Evolutionary conservation across 2,797 vertebrate genomes (phyloP), one percentile per base, ranked within the genome.

Genomic region (Iguana delicatissima): DNA sequence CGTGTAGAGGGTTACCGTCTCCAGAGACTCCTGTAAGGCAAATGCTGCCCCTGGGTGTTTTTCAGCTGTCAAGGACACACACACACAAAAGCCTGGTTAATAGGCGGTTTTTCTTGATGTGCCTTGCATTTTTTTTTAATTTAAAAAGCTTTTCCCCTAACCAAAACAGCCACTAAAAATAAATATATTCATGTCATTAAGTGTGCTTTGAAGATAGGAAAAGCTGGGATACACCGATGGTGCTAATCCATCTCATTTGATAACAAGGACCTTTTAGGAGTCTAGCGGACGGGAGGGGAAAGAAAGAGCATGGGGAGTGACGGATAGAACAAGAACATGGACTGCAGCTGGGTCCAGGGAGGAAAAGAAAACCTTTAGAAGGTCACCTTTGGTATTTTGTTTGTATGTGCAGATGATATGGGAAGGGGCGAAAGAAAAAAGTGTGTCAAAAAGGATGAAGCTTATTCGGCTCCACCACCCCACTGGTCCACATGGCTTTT

Each of bases 1-100:
- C 35, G 98, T 98, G 0, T 99, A 97, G 74, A 98, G 96, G 88
- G 98, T 97, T 38, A 98, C 97, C 0, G 38, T 95, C 92, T 98
- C 97, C 91, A 98, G 97, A 85, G 97, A 0, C 91, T 7, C 1
- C 38, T 1, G 42, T 29, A 13, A 0, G 83, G 91, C 14, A 84
- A 67, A 64, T 80, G 92, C 83, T 97, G 97, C 1, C 94, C 94
- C 29, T 91, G 76, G 72, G 90, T 13, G 29, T 93, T 96, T 92
- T 98, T 99, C 62, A 99, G 95, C 99, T 99, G 91, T 8, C 0
- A 24, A 2, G 74, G 32, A 55, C 32, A 9, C 4, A 24, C 1
- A 32, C 24, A 32, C 24, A 32, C 0, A 62, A 52, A 1, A 0
- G 7, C 29, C 0, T 1, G 3, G 80, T 92, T 76, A 88, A 84